Conservation (phyloP, 2,888 invertebrate species). For the Pycnomerus fuliginosus region DNA sequence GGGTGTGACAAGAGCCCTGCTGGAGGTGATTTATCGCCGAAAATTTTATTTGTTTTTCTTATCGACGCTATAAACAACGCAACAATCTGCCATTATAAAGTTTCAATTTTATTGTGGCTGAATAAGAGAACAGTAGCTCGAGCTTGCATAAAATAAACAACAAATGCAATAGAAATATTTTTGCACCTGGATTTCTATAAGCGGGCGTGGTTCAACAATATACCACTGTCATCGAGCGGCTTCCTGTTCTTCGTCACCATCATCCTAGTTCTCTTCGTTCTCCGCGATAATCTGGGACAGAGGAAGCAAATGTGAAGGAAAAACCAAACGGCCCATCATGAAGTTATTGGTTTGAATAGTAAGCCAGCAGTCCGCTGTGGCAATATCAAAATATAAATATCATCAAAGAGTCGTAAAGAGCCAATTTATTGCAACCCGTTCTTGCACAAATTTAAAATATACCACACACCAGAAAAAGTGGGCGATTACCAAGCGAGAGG, state of each 20-base stretch:
- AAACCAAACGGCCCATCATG: constrained; percentile 10
- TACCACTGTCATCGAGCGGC: constrained; percentile 11
- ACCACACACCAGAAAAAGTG: constrained; percentile 6
- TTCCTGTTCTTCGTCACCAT: constrained; percentile 6
- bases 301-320: constrained; percentile 8
- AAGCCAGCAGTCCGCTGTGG: constrained; percentile 22
- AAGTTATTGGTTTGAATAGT: constrained; percentile 22
- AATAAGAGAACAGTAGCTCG: constrained; percentile 27
- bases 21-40: constrained; percentile 3
- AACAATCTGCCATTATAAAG: constrained; percentile 15
- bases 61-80: constrained; percentile 10
- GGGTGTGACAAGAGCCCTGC: too few relatives aligned
- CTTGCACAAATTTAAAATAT: constrained; percentile 14
- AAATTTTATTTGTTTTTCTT: constrained; percentile 3
- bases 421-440: constrained; percentile 22
- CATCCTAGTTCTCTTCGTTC: constrained; percentile 5
- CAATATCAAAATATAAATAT: constrained; percentile 27
- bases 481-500: constrained; percentile 5
- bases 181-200: constrained; percentile 29
- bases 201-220: constrained; percentile 28
- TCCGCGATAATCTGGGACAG: constrained; percentile 4
- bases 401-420: constrained; percentile 22
- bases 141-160: constrained; percentile 28
- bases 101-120: constrained; percentile 12
- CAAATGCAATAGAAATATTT: constrained; percentile 27